Evolutionary conservation across 2,113 vertebrate genomes (phyloP), one percentile per base, ranked within the genome.

Genomic region (Anoplopoma fimbria): DNA sequence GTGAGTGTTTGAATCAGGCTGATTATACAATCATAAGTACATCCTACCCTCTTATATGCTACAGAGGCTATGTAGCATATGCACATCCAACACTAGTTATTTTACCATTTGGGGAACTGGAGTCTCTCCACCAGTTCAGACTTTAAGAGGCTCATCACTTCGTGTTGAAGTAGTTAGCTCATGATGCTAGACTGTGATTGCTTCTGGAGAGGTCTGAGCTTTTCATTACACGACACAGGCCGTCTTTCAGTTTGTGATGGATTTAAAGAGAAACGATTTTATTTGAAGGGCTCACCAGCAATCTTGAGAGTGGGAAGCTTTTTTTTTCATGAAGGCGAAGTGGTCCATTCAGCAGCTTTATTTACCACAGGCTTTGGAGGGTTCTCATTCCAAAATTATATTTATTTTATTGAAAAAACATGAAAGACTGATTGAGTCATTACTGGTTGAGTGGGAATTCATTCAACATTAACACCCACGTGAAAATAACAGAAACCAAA

Each of bases 161-260:
- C 68, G 8, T 61, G 51, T 25, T 51, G 81, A 51, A 64, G 53
- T 51, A 47, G 31, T 57, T 7, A 8, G 38, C 69, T 74, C n/a
- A 23, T 23, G 15, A 73, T 49, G 51, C 49, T 47, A 17, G 45
- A 29, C 69, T 65, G 17, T 68, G 67, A 81, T 75, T 69, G 63
- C 63, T n/a, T 76, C 49, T 64, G 73, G 64, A 53, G 51, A 40
- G 7, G 51, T 40, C 36, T 33, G 6, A 17, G 40, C 53, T 73
- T 72, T 83, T 78, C 62, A 83, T 65, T 83, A 45, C 27, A 19
- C 34, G 57, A 63, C 57, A 42, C 42, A 75, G 21, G 64, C 74
- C 31, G 67, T 23, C 29, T n/a, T 40, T 69, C 42, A 40, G 55
- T n/a, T n/a, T 60, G 29, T 40, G 69, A 79, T 64, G 7, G 47